Conservation (phyloP, 2,888 invertebrate genomes). For the Acronicta alni region DNA sequence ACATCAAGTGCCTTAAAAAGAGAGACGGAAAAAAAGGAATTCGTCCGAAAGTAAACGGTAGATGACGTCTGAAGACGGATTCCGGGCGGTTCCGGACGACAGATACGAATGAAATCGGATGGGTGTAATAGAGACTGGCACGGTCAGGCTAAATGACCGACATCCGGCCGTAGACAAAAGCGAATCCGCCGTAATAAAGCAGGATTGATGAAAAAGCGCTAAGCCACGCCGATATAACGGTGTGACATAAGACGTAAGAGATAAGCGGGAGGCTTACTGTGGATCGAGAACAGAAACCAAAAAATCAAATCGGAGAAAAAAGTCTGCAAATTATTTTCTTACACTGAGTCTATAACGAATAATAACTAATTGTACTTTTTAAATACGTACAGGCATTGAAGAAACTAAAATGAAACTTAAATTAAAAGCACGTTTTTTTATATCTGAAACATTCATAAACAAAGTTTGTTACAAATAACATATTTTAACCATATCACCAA, state of each 20-base stretch:
- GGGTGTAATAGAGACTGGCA: conserved; percentile 84
- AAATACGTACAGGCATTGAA: no score
- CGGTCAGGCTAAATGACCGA: conserved; percentile 87
- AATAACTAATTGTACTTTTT: no score
- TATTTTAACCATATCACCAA: not conserved
- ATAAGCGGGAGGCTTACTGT: conserved; percentile 47
- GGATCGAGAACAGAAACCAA: not conserved
- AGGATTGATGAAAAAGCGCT: conserved; percentile 90
- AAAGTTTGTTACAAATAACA: not conserved
- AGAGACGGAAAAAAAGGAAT: conserved; percentile 69
- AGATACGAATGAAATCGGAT: conserved; percentile 87
- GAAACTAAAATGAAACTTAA: no score
- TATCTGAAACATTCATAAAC: not conserved
- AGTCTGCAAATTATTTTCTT: not conserved
- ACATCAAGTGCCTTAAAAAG: conserved; percentile 84
- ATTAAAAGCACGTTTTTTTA: no score
- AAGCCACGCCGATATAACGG: conserved; percentile 89
- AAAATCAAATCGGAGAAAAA: not conserved
- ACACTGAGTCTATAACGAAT: no score
- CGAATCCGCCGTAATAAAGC: conserved; percentile 88
- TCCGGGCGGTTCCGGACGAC: conserved; percentile 78
- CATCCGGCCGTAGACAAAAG: conserved; percentile 87
- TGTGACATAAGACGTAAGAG: conserved; percentile 55
- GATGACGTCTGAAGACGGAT: conserved; percentile 84
- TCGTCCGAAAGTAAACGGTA: conserved; percentile 72